These are phyloP conservation scores for Platysteira castanea DNA, from an alignment of 2,113 vertebrate species.

Conservation along the genomic window DNA sequence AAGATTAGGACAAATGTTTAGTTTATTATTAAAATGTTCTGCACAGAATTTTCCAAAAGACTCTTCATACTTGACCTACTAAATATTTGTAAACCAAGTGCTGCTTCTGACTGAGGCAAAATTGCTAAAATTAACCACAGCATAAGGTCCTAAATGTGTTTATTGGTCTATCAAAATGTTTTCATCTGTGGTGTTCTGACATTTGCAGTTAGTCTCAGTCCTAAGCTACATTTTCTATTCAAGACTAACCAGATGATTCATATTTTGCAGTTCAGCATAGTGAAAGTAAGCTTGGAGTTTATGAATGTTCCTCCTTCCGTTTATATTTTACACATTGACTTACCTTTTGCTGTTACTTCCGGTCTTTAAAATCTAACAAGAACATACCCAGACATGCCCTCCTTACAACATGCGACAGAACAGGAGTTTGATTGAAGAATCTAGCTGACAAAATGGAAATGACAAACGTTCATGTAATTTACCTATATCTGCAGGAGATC, in stretches of 20 bases:
- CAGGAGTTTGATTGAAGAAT: not conserved
- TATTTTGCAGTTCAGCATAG: not conserved
- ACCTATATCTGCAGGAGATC: not conserved
- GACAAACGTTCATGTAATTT: not conserved
- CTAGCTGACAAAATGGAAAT: not conserved
- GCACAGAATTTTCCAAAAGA: not conserved
- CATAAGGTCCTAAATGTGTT: not conserved
- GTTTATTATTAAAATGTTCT: slow-evolving; percentile 22
- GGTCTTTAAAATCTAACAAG: not conserved
- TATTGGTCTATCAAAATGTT: not conserved
- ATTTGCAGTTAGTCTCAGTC: not conserved
- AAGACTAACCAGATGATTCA: not conserved
- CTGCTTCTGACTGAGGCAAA: not conserved
- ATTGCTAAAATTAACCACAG: not conserved
- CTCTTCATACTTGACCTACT: slow-evolving; percentile 16
- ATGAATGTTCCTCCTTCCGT: not conserved
- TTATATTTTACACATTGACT: not conserved
- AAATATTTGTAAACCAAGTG: slow-evolving; percentile 34
- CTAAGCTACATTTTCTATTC: not conserved
- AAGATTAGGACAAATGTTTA: slow-evolving; percentile 34
- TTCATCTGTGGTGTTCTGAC: not conserved
- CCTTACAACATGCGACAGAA: not conserved
- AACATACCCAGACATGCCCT: not conserved
- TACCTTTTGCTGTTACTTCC: not conserved
- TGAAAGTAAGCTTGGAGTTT: not conserved